phyloP scores from a whole-genome alignment of 53 echinoderm and acorn worm species.

The Stichopus horrens region DNA sequence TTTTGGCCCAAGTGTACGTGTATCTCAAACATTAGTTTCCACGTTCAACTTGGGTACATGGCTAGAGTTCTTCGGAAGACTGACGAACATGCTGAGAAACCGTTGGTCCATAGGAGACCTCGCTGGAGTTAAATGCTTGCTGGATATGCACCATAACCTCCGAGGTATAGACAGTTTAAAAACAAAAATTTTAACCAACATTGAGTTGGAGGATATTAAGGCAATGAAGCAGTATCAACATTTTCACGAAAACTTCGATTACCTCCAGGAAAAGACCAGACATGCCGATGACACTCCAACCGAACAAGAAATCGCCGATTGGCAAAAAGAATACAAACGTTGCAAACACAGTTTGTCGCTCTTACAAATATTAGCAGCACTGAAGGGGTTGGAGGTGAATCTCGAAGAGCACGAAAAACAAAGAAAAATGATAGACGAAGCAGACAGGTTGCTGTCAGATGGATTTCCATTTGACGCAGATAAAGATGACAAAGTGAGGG shows the following conservation, averaged over 20 bases:
- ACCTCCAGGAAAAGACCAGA: background rate
- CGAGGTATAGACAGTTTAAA: background rate
- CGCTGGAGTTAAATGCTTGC: background rate
- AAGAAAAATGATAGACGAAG: conserved; percentile 1
- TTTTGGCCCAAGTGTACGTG: background rate
- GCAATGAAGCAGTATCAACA: background rate
- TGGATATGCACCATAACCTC: conserved; percentile 29
- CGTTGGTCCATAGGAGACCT: conserved; percentile 1
- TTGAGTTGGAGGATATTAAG: background rate
- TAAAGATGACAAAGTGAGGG: background rate
- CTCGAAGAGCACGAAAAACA: background rate
- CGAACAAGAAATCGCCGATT: conserved; percentile 65
- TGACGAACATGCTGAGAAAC: background rate
- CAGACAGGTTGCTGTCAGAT: conserved; percentile 45
- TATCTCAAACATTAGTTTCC: background rate
- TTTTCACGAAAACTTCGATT: background rate
- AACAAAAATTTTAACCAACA: background rate
- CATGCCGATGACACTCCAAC: conserved; percentile 9
- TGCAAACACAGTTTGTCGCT: conserved; percentile 11
- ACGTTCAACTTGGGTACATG: background rate
- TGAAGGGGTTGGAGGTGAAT: background rate
- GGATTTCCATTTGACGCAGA: conserved; percentile 8
- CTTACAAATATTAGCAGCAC: background rate
- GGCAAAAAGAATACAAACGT: conserved; percentile 57
- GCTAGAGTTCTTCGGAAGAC: background rate